phyloP scores from a whole-genome alignment of 2,113 vertebrate genomes.

The Chaetura pelagica region DNA sequence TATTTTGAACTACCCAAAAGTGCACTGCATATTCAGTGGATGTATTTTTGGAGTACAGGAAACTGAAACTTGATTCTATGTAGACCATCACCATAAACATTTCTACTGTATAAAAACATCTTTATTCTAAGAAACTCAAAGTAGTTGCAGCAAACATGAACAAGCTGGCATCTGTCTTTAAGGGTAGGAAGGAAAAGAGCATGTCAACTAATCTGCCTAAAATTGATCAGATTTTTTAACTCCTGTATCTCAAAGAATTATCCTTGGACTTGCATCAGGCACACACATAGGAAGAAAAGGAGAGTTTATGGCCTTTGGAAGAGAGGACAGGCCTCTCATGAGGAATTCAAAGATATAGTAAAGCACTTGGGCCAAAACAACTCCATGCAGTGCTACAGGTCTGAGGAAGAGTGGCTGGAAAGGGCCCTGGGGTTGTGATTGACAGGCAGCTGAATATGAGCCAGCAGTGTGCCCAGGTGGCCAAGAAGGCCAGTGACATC shows the following conservation, averaged over 20 bases:
- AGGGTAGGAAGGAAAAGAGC: not conserved
- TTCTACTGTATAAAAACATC: slow-evolving; percentile 4
- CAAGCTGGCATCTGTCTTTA: not conserved
- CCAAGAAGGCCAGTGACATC: no score
- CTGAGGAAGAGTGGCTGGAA: no score
- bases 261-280: not conserved
- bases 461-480: no score
- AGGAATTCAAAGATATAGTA: no score
- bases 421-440: no score
- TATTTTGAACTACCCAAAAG: slow-evolving; percentile 50
- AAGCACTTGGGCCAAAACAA: no score
- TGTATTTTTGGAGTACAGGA: slow-evolving; percentile 53
- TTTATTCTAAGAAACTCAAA: slow-evolving; percentile 7
- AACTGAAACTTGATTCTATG: slow-evolving; percentile 29
- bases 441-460: no score
- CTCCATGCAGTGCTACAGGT: no score
- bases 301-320: no score
- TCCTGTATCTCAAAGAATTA: not conserved
- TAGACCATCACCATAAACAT: slow-evolving; percentile 23
- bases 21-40: slow-evolving; percentile 8
- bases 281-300: not conserved
- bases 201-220: not conserved
- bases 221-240: not conserved
- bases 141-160: not conserved
- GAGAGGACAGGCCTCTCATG: no score